Percentiles rank a stretch among this genome's conserved stretches.
phyloP scores from a whole-genome alignment of 92 coral and sea anemone genomes.

The Paramuricea clavata region DNA sequence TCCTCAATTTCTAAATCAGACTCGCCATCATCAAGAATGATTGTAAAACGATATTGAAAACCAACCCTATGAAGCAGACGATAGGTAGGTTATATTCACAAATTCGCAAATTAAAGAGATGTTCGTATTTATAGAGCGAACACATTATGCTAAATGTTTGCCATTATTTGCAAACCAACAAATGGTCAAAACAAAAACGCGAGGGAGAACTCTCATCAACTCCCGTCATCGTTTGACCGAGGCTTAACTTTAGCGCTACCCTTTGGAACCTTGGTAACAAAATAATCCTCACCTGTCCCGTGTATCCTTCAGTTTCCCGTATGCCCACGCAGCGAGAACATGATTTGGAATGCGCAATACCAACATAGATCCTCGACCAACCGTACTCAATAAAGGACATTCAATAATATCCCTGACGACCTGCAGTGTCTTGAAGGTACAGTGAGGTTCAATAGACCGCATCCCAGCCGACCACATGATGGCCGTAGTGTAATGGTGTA shows the following conservation, averaged over 20 bases:
- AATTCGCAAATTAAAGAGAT: too few relatives aligned
- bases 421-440: slow-evolving; percentile 96
- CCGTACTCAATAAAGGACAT: slow-evolving; percentile 88
- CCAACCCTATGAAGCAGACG: slow-evolving; percentile 89
- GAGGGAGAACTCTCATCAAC: too few relatives aligned
- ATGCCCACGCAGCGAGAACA: slow-evolving; percentile 87
- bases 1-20: slow-evolving; percentile 92
- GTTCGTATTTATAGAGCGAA: too few relatives aligned
- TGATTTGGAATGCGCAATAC: slow-evolving; percentile 88
- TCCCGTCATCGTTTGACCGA: too few relatives aligned
- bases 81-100: too few relatives aligned
- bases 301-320: slow-evolving; percentile 87
- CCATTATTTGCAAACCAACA: too few relatives aligned
- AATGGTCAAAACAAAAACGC: too few relatives aligned
- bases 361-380: slow-evolving; percentile 96
- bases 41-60: slow-evolving; percentile 92
- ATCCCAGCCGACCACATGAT: slow-evolving; percentile 99
- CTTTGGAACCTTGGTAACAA: background rate
- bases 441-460: slow-evolving; percentile 98
- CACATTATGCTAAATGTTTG: too few relatives aligned
- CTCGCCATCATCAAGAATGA: slow-evolving; percentile 86
- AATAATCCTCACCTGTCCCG: slow-evolving; percentile 87
- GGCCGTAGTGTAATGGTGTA: slow-evolving; percentile 96
- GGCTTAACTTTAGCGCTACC: too few relatives aligned
- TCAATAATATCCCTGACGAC: slow-evolving; percentile 95